Conservation (phyloP, 2,797 vertebrate species). For the Muscicapa comitata region DNA sequence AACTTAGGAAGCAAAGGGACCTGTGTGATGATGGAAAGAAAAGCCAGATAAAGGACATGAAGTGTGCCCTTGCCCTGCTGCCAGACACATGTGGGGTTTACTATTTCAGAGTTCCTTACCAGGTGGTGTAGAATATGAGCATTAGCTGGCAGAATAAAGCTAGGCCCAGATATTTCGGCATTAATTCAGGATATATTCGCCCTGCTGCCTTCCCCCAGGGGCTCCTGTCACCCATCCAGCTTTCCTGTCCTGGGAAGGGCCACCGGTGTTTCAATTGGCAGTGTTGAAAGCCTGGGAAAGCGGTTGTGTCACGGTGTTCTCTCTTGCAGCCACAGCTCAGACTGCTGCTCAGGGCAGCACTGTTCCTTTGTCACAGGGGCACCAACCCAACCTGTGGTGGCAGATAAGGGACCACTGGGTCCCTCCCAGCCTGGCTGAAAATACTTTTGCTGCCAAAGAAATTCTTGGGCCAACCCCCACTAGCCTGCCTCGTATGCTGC, state of each 20-base stretch:
- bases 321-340: background rate
- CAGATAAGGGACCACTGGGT: background rate
- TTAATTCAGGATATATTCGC: background rate
- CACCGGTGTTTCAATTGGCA: background rate
- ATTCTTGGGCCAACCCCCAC: background rate
- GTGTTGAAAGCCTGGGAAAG: background rate
- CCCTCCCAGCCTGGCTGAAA: accelerated
- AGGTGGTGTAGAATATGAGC: accelerated
- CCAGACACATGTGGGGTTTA: background rate
- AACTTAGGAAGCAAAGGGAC: background rate
- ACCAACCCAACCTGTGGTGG: background rate
- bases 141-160: background rate
- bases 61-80: background rate
- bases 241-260: background rate
- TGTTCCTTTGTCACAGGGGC: background rate
- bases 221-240: background rate
- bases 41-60: background rate
- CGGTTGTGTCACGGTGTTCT: accelerated
- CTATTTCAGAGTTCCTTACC: background rate
- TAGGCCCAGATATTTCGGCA: background rate
- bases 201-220: background rate
- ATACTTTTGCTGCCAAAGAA: background rate
- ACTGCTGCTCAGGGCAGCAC: accelerated
- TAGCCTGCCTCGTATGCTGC: accelerated
- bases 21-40: background rate